A percentile compares a stretch with the other conserved stretches of the same genome.
Evolutionary conservation across 2,113 vertebrate species (phyloP).

Genomic region (Eubucco bourcierii): DNA sequence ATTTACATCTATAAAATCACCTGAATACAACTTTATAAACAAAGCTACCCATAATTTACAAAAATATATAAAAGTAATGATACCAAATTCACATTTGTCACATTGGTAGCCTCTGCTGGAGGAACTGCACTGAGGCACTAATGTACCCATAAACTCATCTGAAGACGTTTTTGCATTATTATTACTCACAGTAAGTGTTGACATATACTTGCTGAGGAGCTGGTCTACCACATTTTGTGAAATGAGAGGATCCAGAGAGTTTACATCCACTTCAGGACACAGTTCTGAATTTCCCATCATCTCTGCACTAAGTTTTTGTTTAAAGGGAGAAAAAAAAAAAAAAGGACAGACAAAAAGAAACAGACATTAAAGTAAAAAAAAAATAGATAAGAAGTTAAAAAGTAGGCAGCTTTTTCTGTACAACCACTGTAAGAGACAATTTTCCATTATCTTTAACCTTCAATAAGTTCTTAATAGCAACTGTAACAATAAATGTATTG

Average conservation of each 20-base stretch:
- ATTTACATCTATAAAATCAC: not conserved
- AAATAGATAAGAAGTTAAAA: not conserved
- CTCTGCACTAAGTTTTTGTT: conserved; percentile 76
- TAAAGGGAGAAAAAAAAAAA: no score
- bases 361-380: not conserved
- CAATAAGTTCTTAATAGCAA: not conserved
- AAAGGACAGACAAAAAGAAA: not conserved
- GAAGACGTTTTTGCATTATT: not conserved
- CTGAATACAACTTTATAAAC: not conserved
- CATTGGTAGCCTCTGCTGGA: not conserved
- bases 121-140: not conserved
- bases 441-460: not conserved
- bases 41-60: not conserved
- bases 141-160: not conserved
- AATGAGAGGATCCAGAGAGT: conserved; percentile 82
- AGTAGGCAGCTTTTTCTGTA: not conserved
- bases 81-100: not conserved
- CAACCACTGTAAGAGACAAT: not conserved
- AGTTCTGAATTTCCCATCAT: conserved; percentile 96
- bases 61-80: not conserved
- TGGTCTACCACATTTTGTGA: conserved; percentile 84
- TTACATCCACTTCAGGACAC: conserved; percentile 86
- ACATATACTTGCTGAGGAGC: conserved; percentile 91
- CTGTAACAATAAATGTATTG: not conserved
- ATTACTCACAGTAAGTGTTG: conserved; percentile 90